Evolutionary conservation across 92 coral and sea anemone species (phyloP).

Genomic region (Parazoanthus swiftii): DNA sequence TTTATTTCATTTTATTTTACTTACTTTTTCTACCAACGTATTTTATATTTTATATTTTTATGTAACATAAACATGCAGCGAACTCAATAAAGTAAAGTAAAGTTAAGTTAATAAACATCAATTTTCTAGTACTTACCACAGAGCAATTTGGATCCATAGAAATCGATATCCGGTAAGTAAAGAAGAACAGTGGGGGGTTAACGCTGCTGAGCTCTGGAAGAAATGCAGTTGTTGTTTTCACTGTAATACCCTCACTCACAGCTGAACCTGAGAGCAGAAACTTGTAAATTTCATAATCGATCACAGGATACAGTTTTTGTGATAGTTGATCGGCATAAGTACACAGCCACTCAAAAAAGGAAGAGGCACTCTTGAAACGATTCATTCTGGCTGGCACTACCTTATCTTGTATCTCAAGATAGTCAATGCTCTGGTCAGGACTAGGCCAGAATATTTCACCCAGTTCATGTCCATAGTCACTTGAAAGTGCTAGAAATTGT

Average conservation of each 20-base stretch:
- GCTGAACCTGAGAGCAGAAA: constrained; percentile 67
- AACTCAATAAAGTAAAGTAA: too few species aligned
- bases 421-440: constrained; percentile 62
- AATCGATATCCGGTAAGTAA: constrained; percentile 93
- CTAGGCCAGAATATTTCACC: constrained; percentile 96
- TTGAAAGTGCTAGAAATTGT: constrained; percentile 90
- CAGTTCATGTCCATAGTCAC: constrained; percentile 80
- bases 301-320: constrained; percentile 72
- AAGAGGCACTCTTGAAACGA: constrained; percentile 75
- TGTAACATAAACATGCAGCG: too few species aligned
- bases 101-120: not conserved
- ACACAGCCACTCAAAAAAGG: constrained; percentile 80
- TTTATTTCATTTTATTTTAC: too few species aligned
- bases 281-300: constrained; percentile 82
- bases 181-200: constrained; percentile 92
- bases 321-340: constrained; percentile 75
- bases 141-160: constrained; percentile 79
- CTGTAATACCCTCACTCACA: constrained; percentile 74
- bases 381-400: constrained; percentile 64
- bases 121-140: constrained; percentile 57
- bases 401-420: constrained; percentile 41
- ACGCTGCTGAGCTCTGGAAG: constrained; percentile 91
- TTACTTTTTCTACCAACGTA: too few species aligned
- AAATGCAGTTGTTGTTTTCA: constrained; percentile 87
- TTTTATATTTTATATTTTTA: too few species aligned